Base-by-base conservation (phyloP, 2,888 invertebrate genomes). In the Hylaea fasciaria region DNA sequence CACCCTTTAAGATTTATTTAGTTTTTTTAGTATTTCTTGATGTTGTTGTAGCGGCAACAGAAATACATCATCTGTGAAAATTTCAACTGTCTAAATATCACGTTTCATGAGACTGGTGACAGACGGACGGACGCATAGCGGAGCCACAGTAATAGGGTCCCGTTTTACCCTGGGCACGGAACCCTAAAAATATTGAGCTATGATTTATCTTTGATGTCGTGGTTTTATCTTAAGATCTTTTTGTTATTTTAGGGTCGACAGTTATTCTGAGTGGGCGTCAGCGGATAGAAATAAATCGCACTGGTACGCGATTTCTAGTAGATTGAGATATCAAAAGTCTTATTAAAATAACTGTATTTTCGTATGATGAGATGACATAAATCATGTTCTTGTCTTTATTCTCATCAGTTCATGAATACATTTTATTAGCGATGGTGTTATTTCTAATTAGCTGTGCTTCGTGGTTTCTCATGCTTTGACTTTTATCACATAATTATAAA, bases 181-280 rank as follows among this genome's bases (percentile, higher is more conserved):
- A 22, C 22, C 22, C 22, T 3, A 22, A 22, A 22, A 22, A 22
- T 2, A 22, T 22, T 3, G 5, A 5, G 22, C n/a, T 40, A 7
- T 14, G 7, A 40, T 40, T 5, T 13, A 40, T 40, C 40, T 40
- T 14, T 14, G 13, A 1, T 10, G 10, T 37, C 37, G 11, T 9
- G 12, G n/a, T 40, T 14, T 46, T 47, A 61, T 61, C 56, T 48
- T 32, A 22, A n/a, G 44, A 62, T 62, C 61, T 62, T 46, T 51
- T 62, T 56, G 51, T 57, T 52, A 22, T 60, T 60, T 56, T 51
- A 51, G 52, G 61, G 61, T 28, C 52, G 49, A 62, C 61, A 62
- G 61, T 62, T 62, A 62, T 52, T 9, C 48, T 40, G 8, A 46
- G 60, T 60, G 54, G 60, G 60, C 60, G 60, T 49, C 9, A 0